Evolutionary conservation across 1,140 invertebrate species (phyloP).

Genomic region (Drosophila jambulina): DNA sequence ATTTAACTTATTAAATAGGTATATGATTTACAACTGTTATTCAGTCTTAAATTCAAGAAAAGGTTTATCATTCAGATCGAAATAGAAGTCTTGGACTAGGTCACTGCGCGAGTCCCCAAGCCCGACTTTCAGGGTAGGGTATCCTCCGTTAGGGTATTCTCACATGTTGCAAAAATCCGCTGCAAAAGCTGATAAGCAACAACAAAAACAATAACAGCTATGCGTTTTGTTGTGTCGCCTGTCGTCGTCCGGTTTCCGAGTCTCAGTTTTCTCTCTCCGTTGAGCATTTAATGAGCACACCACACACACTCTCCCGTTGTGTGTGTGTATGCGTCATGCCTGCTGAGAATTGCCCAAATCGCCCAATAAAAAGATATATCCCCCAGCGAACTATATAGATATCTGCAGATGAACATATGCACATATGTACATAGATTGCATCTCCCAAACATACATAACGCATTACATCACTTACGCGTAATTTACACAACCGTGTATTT

Average conservation of each 20-base stretch:
- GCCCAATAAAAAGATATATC: conserved; percentile 8
- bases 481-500: conserved; percentile 22
- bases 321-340: conserved; percentile 40
- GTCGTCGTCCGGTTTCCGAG: conserved; percentile 69
- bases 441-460: conserved; percentile 8
- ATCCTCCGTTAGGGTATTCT: conserved; percentile 8
- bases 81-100: background rate
- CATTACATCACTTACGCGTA: conserved; percentile 25
- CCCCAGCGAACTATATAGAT: background rate
- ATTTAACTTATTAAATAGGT: background rate
- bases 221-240: conserved; percentile 37
- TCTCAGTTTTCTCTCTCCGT: conserved; percentile 27
- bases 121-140: conserved; percentile 6
- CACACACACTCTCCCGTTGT: conserved; percentile 5
- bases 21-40: background rate
- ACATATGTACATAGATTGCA: conserved; percentile 7
- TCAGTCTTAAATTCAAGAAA: background rate
- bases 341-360: conserved; percentile 29
- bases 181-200: conserved; percentile 32
- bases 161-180: conserved; percentile 11
- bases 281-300: conserved; percentile 12
- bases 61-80: background rate
- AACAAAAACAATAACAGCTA: conserved; percentile 31
- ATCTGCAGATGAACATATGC: conserved; percentile 5
- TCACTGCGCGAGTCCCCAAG: background rate